Evolutionary conservation across 2,797 vertebrate species (phyloP).

Genomic region (Dipus sagitta): DNA sequence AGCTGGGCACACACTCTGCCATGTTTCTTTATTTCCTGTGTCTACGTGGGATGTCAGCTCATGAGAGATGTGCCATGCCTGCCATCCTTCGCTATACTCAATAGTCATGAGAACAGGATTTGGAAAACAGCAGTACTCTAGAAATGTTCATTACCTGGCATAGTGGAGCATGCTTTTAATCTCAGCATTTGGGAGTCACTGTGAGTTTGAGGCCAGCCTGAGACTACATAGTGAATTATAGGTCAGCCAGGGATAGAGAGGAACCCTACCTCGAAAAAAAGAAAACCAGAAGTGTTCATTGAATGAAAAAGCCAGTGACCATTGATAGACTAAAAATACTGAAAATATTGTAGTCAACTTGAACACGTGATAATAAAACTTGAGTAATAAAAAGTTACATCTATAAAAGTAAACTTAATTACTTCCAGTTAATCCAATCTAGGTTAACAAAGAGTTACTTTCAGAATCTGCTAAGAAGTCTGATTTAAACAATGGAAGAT

Average conservation of each 20-base stretch:
- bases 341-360: neutral
- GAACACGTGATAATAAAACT: conserved; percentile 30
- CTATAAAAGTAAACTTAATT: conserved; percentile 53
- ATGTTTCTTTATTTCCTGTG: neutral
- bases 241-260: too few species aligned
- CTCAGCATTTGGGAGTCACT: too few species aligned
- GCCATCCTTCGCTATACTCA: neutral
- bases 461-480: neutral
- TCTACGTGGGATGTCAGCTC: neutral
- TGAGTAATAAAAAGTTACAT: conserved; percentile 54
- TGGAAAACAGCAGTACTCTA: conserved; percentile 1
- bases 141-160: neutral
- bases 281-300: neutral
- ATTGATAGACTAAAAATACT: neutral
- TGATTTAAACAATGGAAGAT: conserved; percentile 35
- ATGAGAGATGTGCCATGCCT: neutral
- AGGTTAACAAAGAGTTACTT: conserved; percentile 52
- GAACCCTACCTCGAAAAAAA: too few species aligned
- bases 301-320: neutral
- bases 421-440: conserved; percentile 58
- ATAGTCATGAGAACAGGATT: neutral
- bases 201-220: too few species aligned
- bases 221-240: too few species aligned
- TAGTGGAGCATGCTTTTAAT: too few species aligned
- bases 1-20: neutral